Evolutionary conservation across 1,140 invertebrate genomes (phyloP).

Genomic region (Trichonephila clavata): DNA sequence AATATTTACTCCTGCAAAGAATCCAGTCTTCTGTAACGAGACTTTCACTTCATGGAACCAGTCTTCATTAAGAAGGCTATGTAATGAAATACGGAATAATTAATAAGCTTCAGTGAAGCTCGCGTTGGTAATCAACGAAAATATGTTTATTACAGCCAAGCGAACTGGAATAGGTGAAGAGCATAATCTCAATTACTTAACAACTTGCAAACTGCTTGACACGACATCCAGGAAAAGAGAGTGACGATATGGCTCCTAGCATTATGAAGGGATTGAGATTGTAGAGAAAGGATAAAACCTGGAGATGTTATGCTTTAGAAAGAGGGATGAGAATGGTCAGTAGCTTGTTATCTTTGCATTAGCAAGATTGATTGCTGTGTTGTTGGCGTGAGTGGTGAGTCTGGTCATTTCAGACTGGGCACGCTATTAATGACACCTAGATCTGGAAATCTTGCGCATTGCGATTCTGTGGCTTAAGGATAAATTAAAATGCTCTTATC

Average conservation of each 20-base stretch:
- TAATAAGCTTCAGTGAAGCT: neutral
- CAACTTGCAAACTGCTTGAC: neutral
- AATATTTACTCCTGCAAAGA: too few relatives aligned
- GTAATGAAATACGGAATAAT: neutral
- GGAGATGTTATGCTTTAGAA: neutral
- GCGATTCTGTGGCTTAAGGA: neutral
- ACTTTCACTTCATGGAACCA: too few relatives aligned
- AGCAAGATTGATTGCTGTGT: conserved; percentile 37
- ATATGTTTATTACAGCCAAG: conserved; percentile 13
- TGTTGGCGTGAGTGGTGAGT: neutral
- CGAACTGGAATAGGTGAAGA: neutral
- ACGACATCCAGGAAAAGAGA: neutral
- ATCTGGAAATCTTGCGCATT: neutral
- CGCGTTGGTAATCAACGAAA: conserved; percentile 16
- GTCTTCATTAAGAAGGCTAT: neutral
- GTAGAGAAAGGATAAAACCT: conserved; percentile 10
- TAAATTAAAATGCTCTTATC: too few relatives aligned
- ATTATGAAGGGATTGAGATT: neutral
- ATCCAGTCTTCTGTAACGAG: too few relatives aligned
- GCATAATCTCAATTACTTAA: conserved; percentile 45
- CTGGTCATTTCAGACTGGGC: neutral
- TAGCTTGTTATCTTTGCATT: conserved; percentile 56
- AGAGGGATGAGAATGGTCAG: conserved; percentile 2
- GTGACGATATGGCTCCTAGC: neutral
- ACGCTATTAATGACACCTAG: neutral